Evolutionary conservation across 2,888 invertebrate species (phyloP).

Genomic region (Mythimna ferrago): DNA sequence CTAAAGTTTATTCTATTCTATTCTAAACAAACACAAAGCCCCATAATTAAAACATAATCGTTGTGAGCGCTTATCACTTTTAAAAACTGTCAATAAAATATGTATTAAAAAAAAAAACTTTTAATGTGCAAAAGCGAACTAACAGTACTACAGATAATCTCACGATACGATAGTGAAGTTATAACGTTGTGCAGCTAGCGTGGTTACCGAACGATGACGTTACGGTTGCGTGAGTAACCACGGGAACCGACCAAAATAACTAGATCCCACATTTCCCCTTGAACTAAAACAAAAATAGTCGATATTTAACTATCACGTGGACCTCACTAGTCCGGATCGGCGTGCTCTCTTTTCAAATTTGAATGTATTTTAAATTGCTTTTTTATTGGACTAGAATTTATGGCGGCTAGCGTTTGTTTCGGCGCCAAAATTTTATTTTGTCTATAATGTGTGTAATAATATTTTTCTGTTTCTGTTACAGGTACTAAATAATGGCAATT

Average conservation of each 20-base stretch:
- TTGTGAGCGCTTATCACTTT: constrained; percentile 26
- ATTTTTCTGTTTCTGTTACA: constrained; percentile 67
- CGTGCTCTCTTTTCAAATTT: constrained; percentile 82
- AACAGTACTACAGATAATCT: constrained; percentile 78
- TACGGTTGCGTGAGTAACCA: constrained; percentile 81
- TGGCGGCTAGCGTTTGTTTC: constrained; percentile 80
- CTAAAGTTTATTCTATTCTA: too few species aligned
- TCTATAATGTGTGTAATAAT: constrained; percentile 70
- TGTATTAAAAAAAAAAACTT: constrained; percentile 49
- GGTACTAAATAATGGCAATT: constrained; percentile 56
- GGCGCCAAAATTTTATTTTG: constrained; percentile 80
- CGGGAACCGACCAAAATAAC: constrained; percentile 65
- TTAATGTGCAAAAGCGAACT: constrained; percentile 68
- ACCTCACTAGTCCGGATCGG: constrained; percentile 68
- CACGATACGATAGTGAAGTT: constrained; percentile 69
- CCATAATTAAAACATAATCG: constrained; percentile 34
- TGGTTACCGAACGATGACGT: constrained; percentile 88
- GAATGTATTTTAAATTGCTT: constrained; percentile 88
- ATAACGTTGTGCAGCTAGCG: constrained; percentile 80
- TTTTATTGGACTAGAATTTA: constrained; percentile 89
- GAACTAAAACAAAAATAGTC: constrained; percentile 59
- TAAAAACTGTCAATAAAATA: constrained; percentile 56
- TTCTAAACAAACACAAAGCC: background rate
- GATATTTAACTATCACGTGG: constrained; percentile 59
- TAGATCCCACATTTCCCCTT: constrained; percentile 68